phyloP scores from a whole-genome alignment of 2,113 vertebrate genomes.

The Rhea americana region DNA sequence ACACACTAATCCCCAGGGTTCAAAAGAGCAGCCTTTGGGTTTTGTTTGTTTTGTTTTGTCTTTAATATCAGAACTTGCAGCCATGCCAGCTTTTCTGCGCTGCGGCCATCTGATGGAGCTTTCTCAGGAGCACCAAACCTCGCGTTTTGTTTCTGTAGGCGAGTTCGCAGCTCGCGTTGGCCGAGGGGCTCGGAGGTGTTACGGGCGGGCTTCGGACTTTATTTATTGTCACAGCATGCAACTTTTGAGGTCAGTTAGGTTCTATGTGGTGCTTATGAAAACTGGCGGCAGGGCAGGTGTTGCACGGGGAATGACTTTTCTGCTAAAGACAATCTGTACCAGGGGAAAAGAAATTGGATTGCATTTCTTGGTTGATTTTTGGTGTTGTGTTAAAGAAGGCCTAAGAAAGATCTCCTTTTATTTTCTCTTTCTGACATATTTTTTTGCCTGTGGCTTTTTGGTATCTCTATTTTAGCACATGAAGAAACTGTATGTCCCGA shows the following conservation, averaged over 20 bases:
- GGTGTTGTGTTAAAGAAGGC: neutral
- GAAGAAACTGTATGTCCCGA: neutral
- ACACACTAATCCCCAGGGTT: neutral
- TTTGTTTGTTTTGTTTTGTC: neutral
- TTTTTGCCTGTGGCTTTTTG: neutral
- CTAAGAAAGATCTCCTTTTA: neutral
- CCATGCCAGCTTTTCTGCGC: neutral
- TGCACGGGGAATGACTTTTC: neutral
- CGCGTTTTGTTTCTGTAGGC: neutral
- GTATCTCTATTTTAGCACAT: neutral
- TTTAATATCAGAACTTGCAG: neutral
- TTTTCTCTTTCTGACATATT: neutral
- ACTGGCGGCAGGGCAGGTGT: neutral
- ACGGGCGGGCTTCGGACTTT: neutral
- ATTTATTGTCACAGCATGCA: neutral
- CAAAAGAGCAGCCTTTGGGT: neutral
- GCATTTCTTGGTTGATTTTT: neutral
- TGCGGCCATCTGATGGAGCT: constrained; percentile 31
- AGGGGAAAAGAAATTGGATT: neutral
- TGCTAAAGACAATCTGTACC: neutral
- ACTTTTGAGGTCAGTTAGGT: neutral
- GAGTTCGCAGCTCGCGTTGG: neutral
- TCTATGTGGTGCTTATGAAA: neutral
- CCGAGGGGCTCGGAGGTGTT: neutral
- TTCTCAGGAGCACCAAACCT: neutral